Base-by-base conservation (phyloP, 2,113 vertebrate species). In the Geococcyx californianus region DNA sequence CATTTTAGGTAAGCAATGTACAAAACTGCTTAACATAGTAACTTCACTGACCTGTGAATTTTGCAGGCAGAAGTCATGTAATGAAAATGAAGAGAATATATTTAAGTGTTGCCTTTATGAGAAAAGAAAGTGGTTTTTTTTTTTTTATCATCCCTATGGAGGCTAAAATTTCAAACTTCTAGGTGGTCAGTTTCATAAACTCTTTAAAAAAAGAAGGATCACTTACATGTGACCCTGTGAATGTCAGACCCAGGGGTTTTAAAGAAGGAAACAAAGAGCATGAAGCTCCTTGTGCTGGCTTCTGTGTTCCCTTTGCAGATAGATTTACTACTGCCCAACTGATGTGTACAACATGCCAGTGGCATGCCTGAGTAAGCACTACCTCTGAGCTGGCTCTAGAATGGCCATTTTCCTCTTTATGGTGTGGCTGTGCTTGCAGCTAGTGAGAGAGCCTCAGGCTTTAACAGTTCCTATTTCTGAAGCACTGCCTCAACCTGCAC, bases 261-360 rank as follows among this genome's bases (percentile, higher is more conserved):
- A 54, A 74, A 80, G 59, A 23, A 45, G 87, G 9, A 66, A 72
- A 60, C 2, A 45, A 44, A 31, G 4, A 63, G 15, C 0, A 0
- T 38, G 29, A 63, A 6, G 23, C 28, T 75, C 0, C 1, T 78
- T 78, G 47, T 75, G 26, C 20, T 91, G 63, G 20, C 68, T 87
- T 56, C 51, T 72, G 7, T 23, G 45, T 52, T 33, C 31, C 33
- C 42, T 47, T 26, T 74, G 56, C 40, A 85, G 80, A 49, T 55
- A 62, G 31, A 60, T 58, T 36, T 73, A 54, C 55, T 84, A 55
- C 68, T 2, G 1, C 36, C 70, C 13, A 29, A 44, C 29, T 1
- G 1, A 56, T 38, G 23, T 55, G 34, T 0, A 1, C 13, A 64
- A 44, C 26, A 9, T 6, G 25, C 23, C 2, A 8, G 36, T 5